Evolutionary conservation across 1,140 invertebrate species (phyloP), one percentile per base, ranked within the genome.

Genomic region (Ptiloglossa arizonensis): DNA sequence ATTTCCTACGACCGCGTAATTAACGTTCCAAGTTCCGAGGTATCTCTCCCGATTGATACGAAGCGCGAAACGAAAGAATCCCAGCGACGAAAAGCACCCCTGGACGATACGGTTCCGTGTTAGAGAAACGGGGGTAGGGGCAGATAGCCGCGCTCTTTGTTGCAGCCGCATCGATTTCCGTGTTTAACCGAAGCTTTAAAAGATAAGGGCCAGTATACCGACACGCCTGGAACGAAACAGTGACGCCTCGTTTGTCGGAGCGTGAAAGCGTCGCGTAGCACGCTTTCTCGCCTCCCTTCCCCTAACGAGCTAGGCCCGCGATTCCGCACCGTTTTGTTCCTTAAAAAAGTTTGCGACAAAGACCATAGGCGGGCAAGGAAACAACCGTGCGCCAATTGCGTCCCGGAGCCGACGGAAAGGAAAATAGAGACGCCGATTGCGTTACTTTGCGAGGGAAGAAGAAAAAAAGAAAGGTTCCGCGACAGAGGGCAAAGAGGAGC

Each of bases 141-240:
- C 5, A 35, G n/a, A 57, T 46, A n/a, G 4, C 17, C 29, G n/a
- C 1, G n/a, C n/a, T 41, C 41, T 77, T 75, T 56, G 27, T 68
- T 59, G n/a, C 50, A 1, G 22, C 0, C 17, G 32, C 52, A 56
- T 63, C 57, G 75, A 77, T 71, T 71, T 63, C 48, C 24, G 57
- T 19, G 46, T 62, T 62, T 32, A 57, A 44, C 67, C 5, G 24
- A 50, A 29, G 46, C 35, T 56, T 71, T 19, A 29, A 32, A 29
- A 54, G 41, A 52, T 77, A 62, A 63, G 44, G 75, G 48, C 57
- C 48, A 71, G 57, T 71, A 2, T 71, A 38, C 66, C 67, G n/a
- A n/a, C n/a, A 52, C 54, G 15, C 32, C 27, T n/a, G 57, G 57
- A 35, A 54, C n/a, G 46, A 64, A 78, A 60, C 54, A 52, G 44